Evolutionary conservation across 1,140 invertebrate genomes (phyloP).

Genomic region (Ceratoteleas bidentatus): DNA sequence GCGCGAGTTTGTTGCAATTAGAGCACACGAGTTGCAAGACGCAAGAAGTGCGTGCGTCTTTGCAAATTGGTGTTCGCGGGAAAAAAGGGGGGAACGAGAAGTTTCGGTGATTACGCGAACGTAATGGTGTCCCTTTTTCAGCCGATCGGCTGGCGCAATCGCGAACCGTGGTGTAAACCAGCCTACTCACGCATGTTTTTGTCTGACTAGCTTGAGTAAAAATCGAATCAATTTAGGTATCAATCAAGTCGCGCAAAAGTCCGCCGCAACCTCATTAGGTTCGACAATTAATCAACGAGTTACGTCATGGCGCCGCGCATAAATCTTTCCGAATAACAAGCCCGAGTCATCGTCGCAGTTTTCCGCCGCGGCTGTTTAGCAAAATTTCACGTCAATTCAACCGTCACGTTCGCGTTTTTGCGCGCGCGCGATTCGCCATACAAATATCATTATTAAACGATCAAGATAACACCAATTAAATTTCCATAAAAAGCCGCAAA

Average conservation of each 20-base stretch:
- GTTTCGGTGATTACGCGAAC: too few species aligned
- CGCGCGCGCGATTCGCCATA: constrained; percentile 12
- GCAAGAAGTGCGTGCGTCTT: too few species aligned
- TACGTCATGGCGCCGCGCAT: constrained; percentile 7
- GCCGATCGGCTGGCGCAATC: not conserved
- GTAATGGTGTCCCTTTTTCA: too few species aligned
- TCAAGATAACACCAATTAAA: constrained; percentile 53
- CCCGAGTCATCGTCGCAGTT: constrained; percentile 32
- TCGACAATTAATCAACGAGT: constrained; percentile 25
- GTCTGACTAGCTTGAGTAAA: not conserved
- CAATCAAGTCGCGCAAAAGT: not conserved
- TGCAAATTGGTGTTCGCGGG: too few species aligned
- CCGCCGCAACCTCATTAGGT: constrained; percentile 1
- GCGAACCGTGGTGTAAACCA: not conserved
- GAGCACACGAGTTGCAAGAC: not conserved
- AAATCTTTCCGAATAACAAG: constrained; percentile 18
- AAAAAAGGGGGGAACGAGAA: too few species aligned
- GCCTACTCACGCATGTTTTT: not conserved
- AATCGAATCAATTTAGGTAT: not conserved
- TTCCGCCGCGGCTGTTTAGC: constrained; percentile 19
- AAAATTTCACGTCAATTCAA: constrained; percentile 35
- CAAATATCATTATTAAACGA: constrained; percentile 48
- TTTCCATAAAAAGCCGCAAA: constrained; percentile 37
- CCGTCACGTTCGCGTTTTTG: constrained; percentile 28
- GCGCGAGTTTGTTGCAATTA: not conserved